A percentile compares a stretch with the other conserved stretches of the same genome.
Evolutionary conservation across 2,797 vertebrate species (phyloP).

Genomic region (Acipenser transmontanus): DNA sequence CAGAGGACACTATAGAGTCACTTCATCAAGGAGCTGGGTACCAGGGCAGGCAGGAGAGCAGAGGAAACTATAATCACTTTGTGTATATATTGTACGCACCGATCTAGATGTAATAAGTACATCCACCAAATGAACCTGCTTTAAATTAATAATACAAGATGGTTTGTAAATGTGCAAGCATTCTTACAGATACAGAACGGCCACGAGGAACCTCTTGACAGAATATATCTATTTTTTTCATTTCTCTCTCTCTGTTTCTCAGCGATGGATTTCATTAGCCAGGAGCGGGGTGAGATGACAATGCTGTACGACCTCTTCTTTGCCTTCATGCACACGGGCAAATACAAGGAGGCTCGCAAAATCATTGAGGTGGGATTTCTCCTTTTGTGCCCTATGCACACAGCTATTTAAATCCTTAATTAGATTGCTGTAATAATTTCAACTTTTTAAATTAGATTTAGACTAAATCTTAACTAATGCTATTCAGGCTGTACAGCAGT

Average conservation of each 20-base stretch:
- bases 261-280: conserved; percentile 84
- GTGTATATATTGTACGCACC: too few relatives aligned
- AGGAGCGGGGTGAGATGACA: conserved; percentile 80
- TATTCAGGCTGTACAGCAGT: conserved; percentile 26
- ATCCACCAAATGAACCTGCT: too few relatives aligned
- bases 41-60: too few relatives aligned
- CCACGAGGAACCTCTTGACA: too few relatives aligned
- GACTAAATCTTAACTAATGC: conserved; percentile 46
- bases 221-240: neutral
- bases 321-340: conserved; percentile 81
- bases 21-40: too few relatives aligned
- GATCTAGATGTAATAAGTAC: too few relatives aligned
- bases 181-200: too few relatives aligned
- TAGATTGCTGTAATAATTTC: conserved; percentile 57
- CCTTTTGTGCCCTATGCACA: conserved; percentile 40
- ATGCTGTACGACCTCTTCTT: conserved; percentile 92
- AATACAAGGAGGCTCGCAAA: conserved; percentile 86
- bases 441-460: conserved; percentile 60
- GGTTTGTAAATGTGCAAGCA: too few relatives aligned
- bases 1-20: too few relatives aligned
- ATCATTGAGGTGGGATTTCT: conserved; percentile 81
- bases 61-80: too few relatives aligned
- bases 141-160: too few relatives aligned
- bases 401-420: conserved; percentile 63
- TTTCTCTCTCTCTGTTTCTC: conserved; percentile 9